Base-by-base conservation (phyloP, 2,113 vertebrate species). In the Capreolus pygargus region DNA sequence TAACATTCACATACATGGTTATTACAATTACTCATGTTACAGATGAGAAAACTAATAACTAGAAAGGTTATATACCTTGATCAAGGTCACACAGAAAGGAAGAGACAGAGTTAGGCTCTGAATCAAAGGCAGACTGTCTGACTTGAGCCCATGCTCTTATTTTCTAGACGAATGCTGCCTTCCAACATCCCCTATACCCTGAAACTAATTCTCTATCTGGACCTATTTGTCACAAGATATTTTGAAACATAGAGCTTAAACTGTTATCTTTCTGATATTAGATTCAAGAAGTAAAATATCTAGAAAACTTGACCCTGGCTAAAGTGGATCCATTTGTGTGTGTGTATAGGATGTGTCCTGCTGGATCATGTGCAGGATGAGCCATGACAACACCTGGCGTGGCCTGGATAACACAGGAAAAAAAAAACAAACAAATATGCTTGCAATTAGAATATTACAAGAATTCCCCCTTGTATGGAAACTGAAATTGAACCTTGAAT, bases 21-120 rank as follows among this genome's bases (percentile, higher is more conserved):
- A 60, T 67, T 60, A 74, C 2, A 74, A 47, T 89, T 6, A 76
- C 45, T 85, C 2, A 60, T 36, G 15, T 33, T 64, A n/a, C 3
- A 85, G 57, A 36, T n/a, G 43, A 67, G 12, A 88, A 78, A 89
- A 96, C 33, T 47, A 91, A 78, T 17, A 61, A 84, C 19, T 83
- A 64, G 33, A 81, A 57, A 74, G 28, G 28, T 78, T 94, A 17
- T 39, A 70, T 60, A 39, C 4, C 4, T 89, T 79, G 19, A 50
- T 15, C 16, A 76, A 78, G 89, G 8, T 6, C 36, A 86, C 6
- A 15, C 23, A 9, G 23, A 28, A 84, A 39, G 9, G 52, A 78
- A 84, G 2, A 83, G 33, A 84, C n/a, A 74, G 50, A 54, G 25
- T 6, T 67, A 45, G 25, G 7, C 57, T 93, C 67, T 74, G 36